phyloP scores from a whole-genome alignment of 1,140 invertebrate species.

The Meloidogyne floridensis region DNA sequence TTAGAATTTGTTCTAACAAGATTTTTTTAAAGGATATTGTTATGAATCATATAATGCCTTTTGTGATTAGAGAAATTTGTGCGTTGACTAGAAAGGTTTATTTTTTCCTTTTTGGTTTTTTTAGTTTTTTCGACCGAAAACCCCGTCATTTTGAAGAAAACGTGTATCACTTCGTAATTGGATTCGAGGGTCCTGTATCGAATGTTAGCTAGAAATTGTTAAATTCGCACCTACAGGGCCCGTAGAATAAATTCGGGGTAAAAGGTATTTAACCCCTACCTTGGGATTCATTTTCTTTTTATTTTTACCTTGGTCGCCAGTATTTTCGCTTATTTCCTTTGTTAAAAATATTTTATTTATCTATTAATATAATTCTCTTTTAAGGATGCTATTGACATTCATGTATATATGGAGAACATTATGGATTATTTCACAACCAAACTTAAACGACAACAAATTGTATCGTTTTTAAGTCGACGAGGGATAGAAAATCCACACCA shows the following conservation, averaged over 20 bases:
- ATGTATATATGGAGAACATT: constrained; percentile 31
- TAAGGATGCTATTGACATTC: constrained; percentile 37
- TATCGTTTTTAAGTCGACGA: constrained; percentile 36
- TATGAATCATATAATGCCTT: constrained; percentile 34
- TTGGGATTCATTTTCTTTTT: too few species aligned
- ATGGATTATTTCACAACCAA: constrained; percentile 31
- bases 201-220: too few species aligned
- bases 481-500: constrained; percentile 42
- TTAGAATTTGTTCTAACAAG: not conserved
- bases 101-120: too few species aligned
- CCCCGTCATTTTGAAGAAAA: too few species aligned
- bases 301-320: too few species aligned
- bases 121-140: too few species aligned
- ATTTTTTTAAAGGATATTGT: constrained; percentile 29
- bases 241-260: too few species aligned
- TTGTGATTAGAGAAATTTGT: constrained; percentile 36
- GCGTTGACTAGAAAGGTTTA: constrained; percentile 38
- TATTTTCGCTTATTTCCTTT: too few species aligned
- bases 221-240: too few species aligned
- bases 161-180: too few species aligned
- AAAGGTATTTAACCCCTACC: too few species aligned
- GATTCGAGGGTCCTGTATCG: too few species aligned
- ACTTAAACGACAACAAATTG: constrained; percentile 34
- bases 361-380: constrained; percentile 3
- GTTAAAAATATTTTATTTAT: not conserved